A percentile compares a stretch with the other conserved stretches of the same genome.
phyloP scores from a whole-genome alignment of 2,888 invertebrate genomes.

The Thereva nobilitata region DNA sequence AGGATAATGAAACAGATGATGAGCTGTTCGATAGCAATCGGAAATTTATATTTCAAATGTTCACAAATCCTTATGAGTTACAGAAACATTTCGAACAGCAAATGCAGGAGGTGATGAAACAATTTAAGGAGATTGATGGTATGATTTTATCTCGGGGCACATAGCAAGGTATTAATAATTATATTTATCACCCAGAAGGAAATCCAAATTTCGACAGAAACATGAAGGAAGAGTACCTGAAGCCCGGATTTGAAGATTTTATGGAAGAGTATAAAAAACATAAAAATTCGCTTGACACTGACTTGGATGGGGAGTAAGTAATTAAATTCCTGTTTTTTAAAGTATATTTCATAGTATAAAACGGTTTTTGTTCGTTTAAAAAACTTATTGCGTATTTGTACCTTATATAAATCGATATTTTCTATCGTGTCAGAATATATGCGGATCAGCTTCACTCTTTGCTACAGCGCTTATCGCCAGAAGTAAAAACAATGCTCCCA shows the following conservation, averaged over 20 bases:
- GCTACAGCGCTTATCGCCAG: slow-evolving; percentile 54
- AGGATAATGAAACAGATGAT: slow-evolving; percentile 57
- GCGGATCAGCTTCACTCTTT: slow-evolving; percentile 55
- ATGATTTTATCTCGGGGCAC: neutral
- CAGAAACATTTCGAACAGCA: slow-evolving; percentile 66
- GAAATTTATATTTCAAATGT: slow-evolving; percentile 61
- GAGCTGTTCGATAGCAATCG: slow-evolving; percentile 56
- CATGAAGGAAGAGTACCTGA: slow-evolving; percentile 62
- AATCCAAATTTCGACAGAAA: slow-evolving; percentile 51
- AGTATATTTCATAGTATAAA: neutral
- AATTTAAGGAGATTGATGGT: slow-evolving; percentile 57
- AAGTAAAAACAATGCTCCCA: slow-evolving; percentile 41
- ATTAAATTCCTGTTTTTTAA: neutral
- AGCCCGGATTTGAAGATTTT: slow-evolving; percentile 59
- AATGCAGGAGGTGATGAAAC: slow-evolving; percentile 63
- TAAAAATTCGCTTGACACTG: slow-evolving; percentile 57
- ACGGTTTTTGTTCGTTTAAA: neutral
- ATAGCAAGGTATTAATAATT: neutral
- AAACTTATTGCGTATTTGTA: neutral
- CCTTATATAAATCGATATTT: neutral
- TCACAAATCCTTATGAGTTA: slow-evolving; percentile 65
- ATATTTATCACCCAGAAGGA: slow-evolving; percentile 43
- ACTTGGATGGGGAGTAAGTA: slow-evolving; percentile 64
- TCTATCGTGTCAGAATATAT: slow-evolving; percentile 50
- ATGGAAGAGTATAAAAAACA: slow-evolving; percentile 51